Conservation (phyloP, 2,888 invertebrate species). For the Oxytorus armatus region DNA sequence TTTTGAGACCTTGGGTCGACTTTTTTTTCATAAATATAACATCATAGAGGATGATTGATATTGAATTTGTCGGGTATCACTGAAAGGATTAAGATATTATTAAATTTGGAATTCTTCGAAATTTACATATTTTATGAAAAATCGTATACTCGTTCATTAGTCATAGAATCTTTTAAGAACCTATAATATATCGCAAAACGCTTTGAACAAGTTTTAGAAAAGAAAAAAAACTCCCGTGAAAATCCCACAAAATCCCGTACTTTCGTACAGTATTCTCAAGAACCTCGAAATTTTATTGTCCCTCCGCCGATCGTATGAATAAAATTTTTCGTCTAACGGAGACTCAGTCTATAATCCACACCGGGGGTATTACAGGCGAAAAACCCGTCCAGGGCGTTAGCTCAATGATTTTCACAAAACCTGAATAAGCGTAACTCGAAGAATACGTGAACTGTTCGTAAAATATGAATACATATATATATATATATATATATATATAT, state of each 20-base stretch:
- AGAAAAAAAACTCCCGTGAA: not conserved
- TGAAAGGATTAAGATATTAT: too few species aligned
- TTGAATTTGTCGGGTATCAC: too few species aligned
- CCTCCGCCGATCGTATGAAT: conserved; percentile 28
- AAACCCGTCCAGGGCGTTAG: conserved; percentile 78
- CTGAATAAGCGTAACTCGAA: conserved; percentile 19
- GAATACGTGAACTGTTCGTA: too few species aligned
- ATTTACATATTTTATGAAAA: too few species aligned
- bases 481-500: too few species aligned
- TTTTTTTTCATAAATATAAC: too few species aligned
- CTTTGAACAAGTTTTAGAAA: not conserved
- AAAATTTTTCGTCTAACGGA: conserved; percentile 64
- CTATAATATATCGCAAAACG: too few species aligned
- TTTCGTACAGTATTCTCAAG: conserved; percentile 64
- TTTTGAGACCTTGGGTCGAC: too few species aligned
- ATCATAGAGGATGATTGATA: too few species aligned
- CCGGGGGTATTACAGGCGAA: conserved; percentile 77
- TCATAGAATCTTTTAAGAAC: too few species aligned
- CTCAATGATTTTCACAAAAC: conserved; percentile 71
- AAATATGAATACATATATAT: conserved; percentile 12
- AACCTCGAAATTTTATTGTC: conserved; percentile 72
- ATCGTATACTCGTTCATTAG: too few species aligned
- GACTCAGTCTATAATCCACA: conserved; percentile 78
- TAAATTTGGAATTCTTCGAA: too few species aligned
- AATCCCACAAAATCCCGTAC: conserved; percentile 31